phyloP scores from a whole-genome alignment of 1,140 invertebrate genomes.

The Octopus bimaculoides region DNA sequence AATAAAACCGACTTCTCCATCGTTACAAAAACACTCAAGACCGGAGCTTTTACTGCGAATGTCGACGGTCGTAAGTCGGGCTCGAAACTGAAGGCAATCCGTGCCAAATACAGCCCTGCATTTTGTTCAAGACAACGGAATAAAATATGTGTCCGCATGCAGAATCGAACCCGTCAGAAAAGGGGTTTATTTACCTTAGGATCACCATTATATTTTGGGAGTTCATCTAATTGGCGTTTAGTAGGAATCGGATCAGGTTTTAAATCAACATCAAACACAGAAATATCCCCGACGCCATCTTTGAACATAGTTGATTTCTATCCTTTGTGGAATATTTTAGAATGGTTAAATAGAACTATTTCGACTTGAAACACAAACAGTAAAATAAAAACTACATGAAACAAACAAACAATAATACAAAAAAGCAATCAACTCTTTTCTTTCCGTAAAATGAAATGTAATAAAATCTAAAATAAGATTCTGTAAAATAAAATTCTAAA shows the following conservation, averaged over 20 bases:
- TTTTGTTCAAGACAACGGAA: background rate
- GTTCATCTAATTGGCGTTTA: background rate
- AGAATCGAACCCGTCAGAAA: background rate
- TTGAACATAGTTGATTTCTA: conserved; percentile 3
- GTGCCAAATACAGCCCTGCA: background rate
- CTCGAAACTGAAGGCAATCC: background rate
- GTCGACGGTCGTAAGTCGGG: background rate
- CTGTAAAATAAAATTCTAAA: too few species aligned
- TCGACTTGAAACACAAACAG: background rate
- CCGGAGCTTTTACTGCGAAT: background rate
- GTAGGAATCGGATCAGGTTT: background rate
- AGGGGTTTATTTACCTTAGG: background rate
- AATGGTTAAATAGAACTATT: background rate
- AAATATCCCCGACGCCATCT: background rate
- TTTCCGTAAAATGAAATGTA: too few species aligned
- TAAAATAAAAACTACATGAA: too few species aligned
- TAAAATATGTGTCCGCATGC: background rate
- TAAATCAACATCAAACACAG: background rate
- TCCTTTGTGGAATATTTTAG: background rate
- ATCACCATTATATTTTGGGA: background rate
- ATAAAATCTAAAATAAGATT: too few species aligned
- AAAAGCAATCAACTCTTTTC: too few species aligned
- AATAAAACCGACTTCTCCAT: background rate
- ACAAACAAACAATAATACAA: too few species aligned
- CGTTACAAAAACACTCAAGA: background rate